These are phyloP conservation scores for Spisula subtruncata DNA, from an alignment of 2,888 invertebrate species.

Conservation along the genomic window DNA sequence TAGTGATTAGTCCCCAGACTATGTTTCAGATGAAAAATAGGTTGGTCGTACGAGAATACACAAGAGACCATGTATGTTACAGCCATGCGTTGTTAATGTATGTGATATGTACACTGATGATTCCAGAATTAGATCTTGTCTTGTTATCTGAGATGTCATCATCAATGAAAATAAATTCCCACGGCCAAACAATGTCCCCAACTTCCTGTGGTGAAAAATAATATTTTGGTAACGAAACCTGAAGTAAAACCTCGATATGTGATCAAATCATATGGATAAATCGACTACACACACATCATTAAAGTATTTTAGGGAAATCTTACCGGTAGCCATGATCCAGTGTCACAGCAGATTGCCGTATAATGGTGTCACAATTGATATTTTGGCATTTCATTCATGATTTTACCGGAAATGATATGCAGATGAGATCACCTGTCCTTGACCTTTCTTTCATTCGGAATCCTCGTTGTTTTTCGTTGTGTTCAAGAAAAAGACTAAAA, in stretches of 20 bases:
- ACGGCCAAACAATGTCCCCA: not conserved
- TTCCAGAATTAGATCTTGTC: too few species aligned
- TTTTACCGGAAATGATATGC: constrained; percentile 69
- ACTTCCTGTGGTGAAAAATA: constrained; percentile 1
- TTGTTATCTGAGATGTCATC: not conserved
- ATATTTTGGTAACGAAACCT: too few species aligned
- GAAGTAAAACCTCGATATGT: too few species aligned
- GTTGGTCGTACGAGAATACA: too few species aligned
- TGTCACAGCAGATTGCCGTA: not conserved
- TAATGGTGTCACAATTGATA: constrained; percentile 27
- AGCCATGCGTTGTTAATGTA: too few species aligned
- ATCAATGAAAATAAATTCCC: constrained; percentile 11
- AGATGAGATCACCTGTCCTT: constrained; percentile 64
- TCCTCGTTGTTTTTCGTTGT: too few species aligned
- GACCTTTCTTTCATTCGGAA: constrained; percentile 33
- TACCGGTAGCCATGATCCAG: constrained; percentile 25
- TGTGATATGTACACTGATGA: too few species aligned
- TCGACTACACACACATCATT: not conserved
- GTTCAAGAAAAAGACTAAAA: too few species aligned
- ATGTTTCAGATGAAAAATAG: too few species aligned
- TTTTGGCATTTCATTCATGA: constrained; percentile 58
- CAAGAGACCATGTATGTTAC: too few species aligned
- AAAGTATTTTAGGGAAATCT: not conserved
- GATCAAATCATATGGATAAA: not conserved
- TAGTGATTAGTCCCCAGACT: too few species aligned